These are phyloP conservation scores for Leuciscus idus DNA, from an alignment of 2,113 vertebrate genomes.

Conservation along the genomic window DNA sequence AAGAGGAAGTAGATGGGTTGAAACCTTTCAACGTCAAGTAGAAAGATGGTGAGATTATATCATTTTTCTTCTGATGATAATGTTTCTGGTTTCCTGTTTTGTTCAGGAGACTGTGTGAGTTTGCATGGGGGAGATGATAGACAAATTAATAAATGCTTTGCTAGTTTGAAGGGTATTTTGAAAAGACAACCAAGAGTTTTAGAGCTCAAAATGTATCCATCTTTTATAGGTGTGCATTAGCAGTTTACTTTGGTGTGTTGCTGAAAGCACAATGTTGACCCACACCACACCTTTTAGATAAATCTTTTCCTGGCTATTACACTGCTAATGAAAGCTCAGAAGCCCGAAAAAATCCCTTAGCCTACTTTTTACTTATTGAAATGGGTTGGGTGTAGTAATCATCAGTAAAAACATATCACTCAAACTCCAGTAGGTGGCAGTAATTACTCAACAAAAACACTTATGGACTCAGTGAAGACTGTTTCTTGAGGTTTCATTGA, in stretches of 20 bases:
- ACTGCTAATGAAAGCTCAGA: not conserved
- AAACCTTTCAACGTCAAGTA: not conserved
- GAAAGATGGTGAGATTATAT: conserved; percentile 6
- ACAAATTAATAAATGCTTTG: not conserved
- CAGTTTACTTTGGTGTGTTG: conserved; percentile 41
- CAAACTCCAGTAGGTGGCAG: conserved; percentile 42
- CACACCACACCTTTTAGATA: conserved; percentile 32
- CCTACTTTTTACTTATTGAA: not conserved
- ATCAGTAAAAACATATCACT: not conserved
- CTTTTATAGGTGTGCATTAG: not conserved
- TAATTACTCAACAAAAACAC: not conserved
- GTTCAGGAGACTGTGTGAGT: not conserved
- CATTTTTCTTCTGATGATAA: not conserved
- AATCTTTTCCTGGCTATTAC: not conserved
- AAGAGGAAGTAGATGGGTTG: not conserved
- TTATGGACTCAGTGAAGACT: not conserved
- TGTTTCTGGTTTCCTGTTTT: conserved; percentile 22
- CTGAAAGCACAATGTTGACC: conserved; percentile 26
- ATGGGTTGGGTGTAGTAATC: not conserved
- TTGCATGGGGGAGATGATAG: not conserved
- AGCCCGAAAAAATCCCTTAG: too few species aligned
- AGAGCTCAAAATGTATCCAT: not conserved
- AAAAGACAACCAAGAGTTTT: not conserved
- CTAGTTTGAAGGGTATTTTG: not conserved
- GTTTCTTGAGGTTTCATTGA: not conserved